Evolutionary conservation across 2,888 invertebrate genomes (phyloP).

Genomic region (Sinodicranocentrus sp.): DNA sequence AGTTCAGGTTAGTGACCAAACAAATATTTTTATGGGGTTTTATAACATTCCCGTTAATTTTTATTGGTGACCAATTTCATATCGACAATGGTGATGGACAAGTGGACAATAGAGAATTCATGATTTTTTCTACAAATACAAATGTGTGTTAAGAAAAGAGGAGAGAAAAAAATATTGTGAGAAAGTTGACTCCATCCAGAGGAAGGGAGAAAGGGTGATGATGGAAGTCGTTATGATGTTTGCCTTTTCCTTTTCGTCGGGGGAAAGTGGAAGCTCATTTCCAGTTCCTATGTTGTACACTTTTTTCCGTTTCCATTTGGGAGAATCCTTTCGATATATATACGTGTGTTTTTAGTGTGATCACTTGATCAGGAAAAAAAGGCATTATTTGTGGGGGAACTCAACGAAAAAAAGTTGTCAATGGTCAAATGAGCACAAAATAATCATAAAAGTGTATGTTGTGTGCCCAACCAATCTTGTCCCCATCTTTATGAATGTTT

Average conservation of each 20-base stretch:
- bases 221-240: slow-evolving; percentile 49
- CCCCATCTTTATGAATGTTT: slow-evolving; percentile 13
- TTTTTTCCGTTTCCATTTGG: not conserved
- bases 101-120: not conserved
- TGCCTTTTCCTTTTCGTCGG: slow-evolving; percentile 38
- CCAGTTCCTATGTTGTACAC: slow-evolving; percentile 42
- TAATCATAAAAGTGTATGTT: slow-evolving; percentile 34
- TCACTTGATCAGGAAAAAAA: slow-evolving; percentile 2
- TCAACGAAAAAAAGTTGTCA: not conserved
- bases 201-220: slow-evolving; percentile 13
- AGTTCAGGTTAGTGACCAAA: slow-evolving; percentile 88
- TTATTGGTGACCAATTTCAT: not conserved
- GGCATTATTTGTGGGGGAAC: not conserved
- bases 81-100: not conserved
- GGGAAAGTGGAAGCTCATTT: slow-evolving; percentile 47
- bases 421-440: slow-evolving; percentile 45
- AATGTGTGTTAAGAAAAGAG: not conserved
- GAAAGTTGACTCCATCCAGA: too few species aligned
- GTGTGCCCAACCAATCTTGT: slow-evolving; percentile 31
- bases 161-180: slow-evolving; percentile 8
- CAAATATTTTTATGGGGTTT: not conserved
- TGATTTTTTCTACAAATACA: too few species aligned
- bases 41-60: slow-evolving; percentile 1
- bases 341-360: not conserved
- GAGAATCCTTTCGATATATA: slow-evolving; percentile 7